Conservation (phyloP, 2,888 invertebrate genomes). For the Norana najaformis region DNA sequence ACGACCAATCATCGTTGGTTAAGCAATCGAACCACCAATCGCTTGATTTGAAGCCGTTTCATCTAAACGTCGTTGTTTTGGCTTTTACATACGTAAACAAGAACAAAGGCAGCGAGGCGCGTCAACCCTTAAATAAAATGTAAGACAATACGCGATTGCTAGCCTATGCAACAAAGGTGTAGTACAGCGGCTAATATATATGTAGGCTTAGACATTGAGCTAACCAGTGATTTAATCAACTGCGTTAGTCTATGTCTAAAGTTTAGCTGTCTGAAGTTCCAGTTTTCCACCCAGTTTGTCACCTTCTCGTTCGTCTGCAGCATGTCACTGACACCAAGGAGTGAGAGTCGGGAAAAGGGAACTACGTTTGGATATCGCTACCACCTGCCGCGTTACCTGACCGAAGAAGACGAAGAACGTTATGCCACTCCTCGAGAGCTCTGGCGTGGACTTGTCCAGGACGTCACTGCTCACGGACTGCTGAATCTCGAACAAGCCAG, state of each 20-base stretch:
- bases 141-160: background rate
- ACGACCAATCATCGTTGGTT: background rate
- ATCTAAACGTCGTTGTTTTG: background rate
- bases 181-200: no score
- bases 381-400: background rate
- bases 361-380: background rate
- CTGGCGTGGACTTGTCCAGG: background rate
- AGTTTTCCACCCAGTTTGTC: background rate
- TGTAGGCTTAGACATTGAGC: background rate
- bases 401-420: background rate
- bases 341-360: background rate
- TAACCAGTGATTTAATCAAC: background rate
- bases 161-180: background rate
- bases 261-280: background rate
- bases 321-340: background rate
- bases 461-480: slow-evolving; percentile 26
- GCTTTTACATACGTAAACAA: background rate
- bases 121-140: background rate
- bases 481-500: slow-evolving; percentile 24
- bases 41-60: background rate
- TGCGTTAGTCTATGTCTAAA: background rate
- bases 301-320: background rate
- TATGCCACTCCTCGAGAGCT: background rate
- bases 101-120: background rate
- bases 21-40: background rate